Base-by-base conservation (phyloP, 23 tunicate species). In the Ciona savignyi region DNA sequence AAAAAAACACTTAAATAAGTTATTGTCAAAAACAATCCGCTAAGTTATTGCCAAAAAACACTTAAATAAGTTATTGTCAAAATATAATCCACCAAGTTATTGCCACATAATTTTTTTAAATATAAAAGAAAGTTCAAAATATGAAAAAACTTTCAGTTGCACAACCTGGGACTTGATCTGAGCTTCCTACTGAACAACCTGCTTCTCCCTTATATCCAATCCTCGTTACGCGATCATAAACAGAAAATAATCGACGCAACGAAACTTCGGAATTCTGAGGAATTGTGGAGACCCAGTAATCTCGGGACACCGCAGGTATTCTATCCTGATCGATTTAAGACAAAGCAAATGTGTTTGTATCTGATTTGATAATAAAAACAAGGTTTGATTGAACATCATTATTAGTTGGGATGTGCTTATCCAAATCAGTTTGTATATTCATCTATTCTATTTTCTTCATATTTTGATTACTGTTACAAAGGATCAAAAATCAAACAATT, bases 201-300 rank as follows among this genome's bases (percentile, higher is more conserved):
- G 34, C 83, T 94, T 25, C n/a, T 60, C 22, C 67, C 64, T 2
- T 77, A 91, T 31, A 87, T 94, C 60, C 70, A 74, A 32, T 27
- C 78, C 4, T 48, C 90, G 1, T 34, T 94, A 0, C 34, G 22
- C 0, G 95, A 83, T 48, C 95, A 94, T 51, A 76, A 78, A 67
- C 87, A 87, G 77, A 86, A 86, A 48, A 49, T 94, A 2, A 82
- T 81, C 3, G 99, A 94, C 64, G 99, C 95, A 9, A 87, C 91
- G 2, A 94, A 80, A 74, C 68, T 87, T 19, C 68, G 94, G 27
- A 83, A 74, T 29, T 94, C 99, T 1, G 94, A 94, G 64, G 99
- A 94, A 76, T 27, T 67, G 23, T 94, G 99, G 99, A 74, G 72
- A 33, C 95, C 90, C 2, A 66, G 79, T 3, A 94, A 94, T 71